Evolutionary conservation across 2,888 invertebrate species (phyloP), one percentile per base, ranked within the genome.

Genomic region (Autographa gamma): DNA sequence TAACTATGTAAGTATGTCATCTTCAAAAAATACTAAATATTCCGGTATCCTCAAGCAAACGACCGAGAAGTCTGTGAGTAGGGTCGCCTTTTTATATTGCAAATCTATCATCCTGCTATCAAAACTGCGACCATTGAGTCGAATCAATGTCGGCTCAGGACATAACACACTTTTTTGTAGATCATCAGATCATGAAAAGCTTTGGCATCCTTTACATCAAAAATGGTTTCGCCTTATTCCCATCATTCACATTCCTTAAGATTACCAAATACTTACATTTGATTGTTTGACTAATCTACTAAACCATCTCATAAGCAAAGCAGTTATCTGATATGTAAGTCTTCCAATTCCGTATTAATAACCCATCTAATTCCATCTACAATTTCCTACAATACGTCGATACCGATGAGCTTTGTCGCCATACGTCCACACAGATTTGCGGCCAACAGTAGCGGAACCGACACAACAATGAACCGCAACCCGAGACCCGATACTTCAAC

Each of bases 401-500:
- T 48, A 48, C n/a, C 48, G n/a, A 56, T 56, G 19, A 19, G 25
- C 3, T 13, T 25, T 25, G 19, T 19, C 25, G 25, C 3, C 19
- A 56, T 56, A 25, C 54, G 25, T 56, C 7, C 19, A 19, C 54
- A 25, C 19, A 25, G 54, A 11, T 19, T 19, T 56, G 54, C 19
- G 19, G 25, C 5, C 11, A 63, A 63, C 63, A 71, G 67, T 65
- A 67, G 73, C 56, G 31, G 43, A 77, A 73, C 77, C 54, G 14
- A 76, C 60, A 63, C 59, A 59, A 43, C 65, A 71, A 9, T 67
- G 65, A 76, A 77, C 75, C 63, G 54, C 70, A 63, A 34, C 31
- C 32, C 63, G 68, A 67, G 61, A 77, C 73, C 71, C 52, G 71
- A 71, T 70, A 71, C 71, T 63, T 56, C 69, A 74, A n/a, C n/a